Evolutionary conservation across 2,113 vertebrate genomes (phyloP).

Genomic region (Pluvialis apricaria): DNA sequence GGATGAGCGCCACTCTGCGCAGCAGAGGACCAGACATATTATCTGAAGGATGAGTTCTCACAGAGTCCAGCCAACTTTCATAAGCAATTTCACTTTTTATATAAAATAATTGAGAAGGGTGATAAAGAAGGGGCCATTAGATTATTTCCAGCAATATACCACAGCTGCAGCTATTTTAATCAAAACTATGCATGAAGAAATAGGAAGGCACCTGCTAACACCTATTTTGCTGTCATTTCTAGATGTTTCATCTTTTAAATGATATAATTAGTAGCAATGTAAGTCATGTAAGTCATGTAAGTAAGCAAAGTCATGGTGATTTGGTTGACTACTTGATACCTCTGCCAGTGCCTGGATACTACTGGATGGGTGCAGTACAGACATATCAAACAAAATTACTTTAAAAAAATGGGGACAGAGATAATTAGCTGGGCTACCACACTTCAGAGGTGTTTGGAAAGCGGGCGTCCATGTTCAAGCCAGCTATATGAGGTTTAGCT

Average conservation of each 20-base stretch:
- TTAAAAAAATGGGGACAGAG: background rate
- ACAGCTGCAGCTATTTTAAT: background rate
- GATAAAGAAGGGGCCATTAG: background rate
- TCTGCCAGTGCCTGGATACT: background rate
- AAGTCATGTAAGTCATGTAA: too few species aligned
- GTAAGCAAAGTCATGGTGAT: background rate
- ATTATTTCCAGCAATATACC: background rate
- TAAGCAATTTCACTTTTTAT: background rate
- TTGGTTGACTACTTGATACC: background rate
- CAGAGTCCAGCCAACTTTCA: background rate
- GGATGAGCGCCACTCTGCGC: background rate
- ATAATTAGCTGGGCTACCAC: background rate
- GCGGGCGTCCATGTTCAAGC: background rate
- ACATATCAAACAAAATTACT: background rate
- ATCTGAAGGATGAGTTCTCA: background rate
- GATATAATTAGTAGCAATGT: background rate
- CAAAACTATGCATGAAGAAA: background rate
- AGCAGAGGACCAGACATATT: background rate
- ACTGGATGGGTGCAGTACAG: background rate
- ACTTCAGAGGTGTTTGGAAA: background rate
- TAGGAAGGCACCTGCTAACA: background rate
- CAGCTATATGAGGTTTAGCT: background rate
- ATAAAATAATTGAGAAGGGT: background rate
- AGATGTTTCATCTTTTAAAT: background rate
- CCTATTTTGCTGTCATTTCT: background rate